phyloP scores from a whole-genome alignment of 2,888 invertebrate species.

The Rhagonycha fulva region DNA sequence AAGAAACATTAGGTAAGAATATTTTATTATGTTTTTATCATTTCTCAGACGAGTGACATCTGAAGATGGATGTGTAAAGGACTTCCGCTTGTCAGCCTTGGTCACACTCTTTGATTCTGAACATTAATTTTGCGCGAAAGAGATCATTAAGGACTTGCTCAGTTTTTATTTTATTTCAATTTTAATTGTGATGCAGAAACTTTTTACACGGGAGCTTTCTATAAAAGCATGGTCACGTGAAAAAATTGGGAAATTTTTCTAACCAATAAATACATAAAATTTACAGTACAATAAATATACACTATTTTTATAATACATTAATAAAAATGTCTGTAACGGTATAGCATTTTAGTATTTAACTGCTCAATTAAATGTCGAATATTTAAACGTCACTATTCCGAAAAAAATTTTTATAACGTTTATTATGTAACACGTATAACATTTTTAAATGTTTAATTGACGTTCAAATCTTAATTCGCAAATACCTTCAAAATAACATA shows the following conservation, averaged over 20 bases:
- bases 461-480: not conserved
- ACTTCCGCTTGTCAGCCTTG: slow-evolving; percentile 45
- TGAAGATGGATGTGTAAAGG: slow-evolving; percentile 49
- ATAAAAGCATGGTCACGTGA: not conserved
- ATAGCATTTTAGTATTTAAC: slow-evolving; percentile 1
- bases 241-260: not conserved
- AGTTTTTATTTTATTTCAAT: slow-evolving; percentile 18
- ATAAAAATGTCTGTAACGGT: slow-evolving; percentile 2
- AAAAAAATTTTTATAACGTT: not conserved
- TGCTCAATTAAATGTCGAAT: slow-evolving; percentile 1
- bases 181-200: not conserved
- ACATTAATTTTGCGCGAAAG: slow-evolving; percentile 46
- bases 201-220: not conserved
- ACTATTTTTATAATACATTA: slow-evolving; percentile 3
- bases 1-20: slow-evolving; percentile 42
- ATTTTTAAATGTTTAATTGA: not conserved
- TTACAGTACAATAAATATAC: slow-evolving; percentile 2
- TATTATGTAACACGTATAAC: not conserved
- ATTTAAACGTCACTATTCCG: not conserved
- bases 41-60: slow-evolving; percentile 54
- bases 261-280: slow-evolving; percentile 1
- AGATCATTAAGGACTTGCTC: slow-evolving; percentile 43
- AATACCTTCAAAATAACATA: not conserved
- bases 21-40: slow-evolving; percentile 48
- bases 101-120: slow-evolving; percentile 50